Evolutionary conservation across 2,888 invertebrate genomes (phyloP), one percentile per base, ranked within the genome.

Genomic region (Microplitis deprimator): DNA sequence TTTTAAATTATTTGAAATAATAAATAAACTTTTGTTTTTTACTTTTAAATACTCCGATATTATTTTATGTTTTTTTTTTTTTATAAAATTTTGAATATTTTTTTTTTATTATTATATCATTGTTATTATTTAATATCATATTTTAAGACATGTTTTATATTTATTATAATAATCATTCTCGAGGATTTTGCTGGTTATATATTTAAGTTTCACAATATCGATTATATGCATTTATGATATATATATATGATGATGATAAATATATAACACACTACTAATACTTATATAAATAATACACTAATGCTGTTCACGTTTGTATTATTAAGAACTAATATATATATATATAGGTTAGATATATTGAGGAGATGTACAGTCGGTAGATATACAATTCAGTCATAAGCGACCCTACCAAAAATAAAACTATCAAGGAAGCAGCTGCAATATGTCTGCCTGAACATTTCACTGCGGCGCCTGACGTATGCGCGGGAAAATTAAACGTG

Each of bases 131-230:
- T 61, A 70, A 81, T 79, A 79, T 65, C 38, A 38, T 78, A 78
- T 81, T 79, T 80, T 82, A 81, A 79, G 79, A 81, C 82, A 82
- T 82, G 82, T 50, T 50, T 50, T 50, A 50, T 50, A 50, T 50
- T 50, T 50, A 50, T 50, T 50, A 10, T 50, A 13, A 50, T 50
- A 13, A 50, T 50, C 50, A 50, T 50, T 50, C 13, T 29, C 50
- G 50, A 50, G 50, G 50, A 79, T 76, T 79, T 82, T 59, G n/a
- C 62, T 78, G 77, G 78, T 76, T 73, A 79, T 82, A 82, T 82
- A 82, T 83, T 80, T 80, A 83, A 82, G 80, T 83, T 83, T 83
- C 80, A 81, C 83, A 80, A 79, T 83, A 84, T 83, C 83, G 83
- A 84, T 83, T 84, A 81, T 81, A 80, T 79, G 78, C 40, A 62